phyloP scores from a whole-genome alignment of 1,140 invertebrate species.

The Gryllus bimaculatus region DNA sequence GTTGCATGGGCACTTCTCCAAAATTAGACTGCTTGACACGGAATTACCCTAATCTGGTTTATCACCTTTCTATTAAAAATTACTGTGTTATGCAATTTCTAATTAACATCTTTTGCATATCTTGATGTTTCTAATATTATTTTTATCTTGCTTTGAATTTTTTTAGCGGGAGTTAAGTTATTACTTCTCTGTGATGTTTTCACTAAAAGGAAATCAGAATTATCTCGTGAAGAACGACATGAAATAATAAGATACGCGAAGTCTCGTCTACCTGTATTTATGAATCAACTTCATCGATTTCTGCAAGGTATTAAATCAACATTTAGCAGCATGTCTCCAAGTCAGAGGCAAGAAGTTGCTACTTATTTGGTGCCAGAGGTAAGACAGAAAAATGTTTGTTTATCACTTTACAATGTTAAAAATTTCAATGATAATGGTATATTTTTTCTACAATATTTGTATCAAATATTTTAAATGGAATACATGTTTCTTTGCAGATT shows the following conservation, averaged over 20 bases:
- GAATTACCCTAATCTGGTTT: no score
- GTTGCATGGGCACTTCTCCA: no score
- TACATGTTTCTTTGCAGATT: conserved; percentile 34
- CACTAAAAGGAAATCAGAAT: conserved; percentile 42
- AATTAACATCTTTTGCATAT: not conserved
- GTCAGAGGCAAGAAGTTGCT: conserved; percentile 48
- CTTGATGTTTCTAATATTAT: not conserved
- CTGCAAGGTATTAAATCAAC: conserved; percentile 47
- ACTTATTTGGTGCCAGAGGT: conserved; percentile 53
- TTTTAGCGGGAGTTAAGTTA: conserved; percentile 40
- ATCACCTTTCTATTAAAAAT: no score
- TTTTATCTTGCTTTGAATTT: not conserved
- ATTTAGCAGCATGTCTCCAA: conserved; percentile 42
- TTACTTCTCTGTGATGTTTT: conserved; percentile 52
- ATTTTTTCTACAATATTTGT: not conserved
- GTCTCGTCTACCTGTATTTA: conserved; percentile 50
- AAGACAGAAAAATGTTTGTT: conserved; percentile 24
- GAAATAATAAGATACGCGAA: conserved; percentile 56
- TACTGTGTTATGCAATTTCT: no score
- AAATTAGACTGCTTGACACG: no score
- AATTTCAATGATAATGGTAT: not conserved
- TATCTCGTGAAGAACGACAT: conserved; percentile 47
- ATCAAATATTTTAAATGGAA: not conserved
- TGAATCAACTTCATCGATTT: conserved; percentile 48
- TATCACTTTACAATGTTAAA: not conserved